Evolutionary conservation across 2,113 vertebrate species (phyloP), one percentile per base, ranked within the genome.

Genomic region (Phylloscopus trochiloides): DNA sequence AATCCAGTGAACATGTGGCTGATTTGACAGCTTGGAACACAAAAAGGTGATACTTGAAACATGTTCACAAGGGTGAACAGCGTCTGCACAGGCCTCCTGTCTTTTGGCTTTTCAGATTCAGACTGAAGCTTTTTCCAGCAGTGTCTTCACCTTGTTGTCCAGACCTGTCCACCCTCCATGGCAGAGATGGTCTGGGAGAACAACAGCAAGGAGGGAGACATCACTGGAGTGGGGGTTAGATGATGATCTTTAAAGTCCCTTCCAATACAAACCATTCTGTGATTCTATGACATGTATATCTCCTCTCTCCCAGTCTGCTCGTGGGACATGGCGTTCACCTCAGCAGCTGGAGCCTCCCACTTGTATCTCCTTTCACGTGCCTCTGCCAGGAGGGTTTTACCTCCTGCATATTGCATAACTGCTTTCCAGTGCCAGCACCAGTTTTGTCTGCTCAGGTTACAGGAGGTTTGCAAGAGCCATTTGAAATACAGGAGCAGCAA

Each of bases 401-500:
- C 68, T 90, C 62, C 51, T 72, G 59, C 14, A 29, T 65, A n/a
- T 94, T 96, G 88, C 72, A 68, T 73, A 97, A 96, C 34, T 4
- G 13, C 48, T 62, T 84, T 36, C 47, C 36, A 71, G 36, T 47
- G 83, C 95, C 94, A 93, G 74, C 59, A 57, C 45, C 47, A n/a
- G 52, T 83, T 91, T 76, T 67, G 62, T 24, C 57, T 66, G 52
- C 93, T 96, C 90, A 51, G 42, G 50, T 94, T 94, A 95, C 94
- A n/a, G 66, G 54, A 91, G 36, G 40, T 48, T 81, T 43, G 21
- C 78, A 40, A 40, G 63, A 88, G 48, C 24, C 34, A 40, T 72
- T 40, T 40, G 81, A 51, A 83, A 52, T 50, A 48, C 21, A 92
- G 47, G 62, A 90, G 82, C 28, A 26, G 82, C 45, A 20, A 55